Evolutionary conservation across 2,888 invertebrate species (phyloP).

Genomic region (Salpingus planirostris): DNA sequence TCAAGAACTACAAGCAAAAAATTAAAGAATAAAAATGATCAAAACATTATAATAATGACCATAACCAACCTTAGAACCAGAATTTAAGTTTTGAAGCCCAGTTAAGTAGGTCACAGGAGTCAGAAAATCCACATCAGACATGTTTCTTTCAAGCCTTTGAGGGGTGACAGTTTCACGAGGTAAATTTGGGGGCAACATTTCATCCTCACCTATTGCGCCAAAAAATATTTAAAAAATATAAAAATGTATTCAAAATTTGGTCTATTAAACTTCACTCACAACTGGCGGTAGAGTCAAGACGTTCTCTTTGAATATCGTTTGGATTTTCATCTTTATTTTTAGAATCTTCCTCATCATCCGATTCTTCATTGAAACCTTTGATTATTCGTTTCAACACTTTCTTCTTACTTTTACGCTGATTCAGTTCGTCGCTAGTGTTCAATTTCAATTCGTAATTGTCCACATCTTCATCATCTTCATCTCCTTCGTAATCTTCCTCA

Average conservation of each 20-base stretch:
- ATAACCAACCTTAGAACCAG: slow-evolving; percentile 27
- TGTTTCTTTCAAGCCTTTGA: slow-evolving; percentile 10
- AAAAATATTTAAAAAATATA: slow-evolving; percentile 1
- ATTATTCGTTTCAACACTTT: slow-evolving; percentile 32
- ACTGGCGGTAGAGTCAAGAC: slow-evolving; percentile 15
- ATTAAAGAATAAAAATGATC: too few species aligned
- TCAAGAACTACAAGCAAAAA: slow-evolving; percentile 19
- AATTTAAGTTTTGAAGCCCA: slow-evolving; percentile 36
- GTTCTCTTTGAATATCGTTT: background rate
- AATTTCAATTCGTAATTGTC: slow-evolving; percentile 11
- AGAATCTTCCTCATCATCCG: slow-evolving; percentile 29
- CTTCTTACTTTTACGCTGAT: slow-evolving; percentile 14
- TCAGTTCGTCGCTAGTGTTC: slow-evolving; percentile 7
- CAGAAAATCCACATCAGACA: slow-evolving; percentile 36
- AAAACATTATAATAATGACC: too few species aligned
- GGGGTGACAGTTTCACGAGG: slow-evolving; percentile 26
- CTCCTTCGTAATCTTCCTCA: slow-evolving; percentile 28
- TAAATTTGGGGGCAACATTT: slow-evolving; percentile 30
- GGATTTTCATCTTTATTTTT: background rate
- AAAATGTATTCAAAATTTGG: slow-evolving; percentile 2
- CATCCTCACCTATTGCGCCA: slow-evolving; percentile 27
- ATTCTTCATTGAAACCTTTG: slow-evolving; percentile 30
- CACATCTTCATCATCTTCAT: slow-evolving; percentile 21
- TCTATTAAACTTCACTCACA: slow-evolving; percentile 10
- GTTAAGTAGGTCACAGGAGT: slow-evolving; percentile 44